These are phyloP conservation scores for Jordanella pulchra DNA, from an alignment of 2,797 vertebrate species.

Conservation along the genomic window DNA sequence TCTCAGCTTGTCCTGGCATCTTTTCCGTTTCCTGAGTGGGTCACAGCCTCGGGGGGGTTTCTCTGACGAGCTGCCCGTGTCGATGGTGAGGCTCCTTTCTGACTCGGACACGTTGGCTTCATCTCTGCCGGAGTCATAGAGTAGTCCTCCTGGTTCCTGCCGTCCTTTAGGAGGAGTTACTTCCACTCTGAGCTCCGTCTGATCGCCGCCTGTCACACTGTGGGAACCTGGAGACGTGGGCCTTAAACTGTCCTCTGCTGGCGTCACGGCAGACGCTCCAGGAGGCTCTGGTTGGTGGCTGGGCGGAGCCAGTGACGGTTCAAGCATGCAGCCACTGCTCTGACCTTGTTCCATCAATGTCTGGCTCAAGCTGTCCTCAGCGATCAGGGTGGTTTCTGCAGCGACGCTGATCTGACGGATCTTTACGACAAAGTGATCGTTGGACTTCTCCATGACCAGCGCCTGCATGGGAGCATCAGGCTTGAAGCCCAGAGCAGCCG, in stretches of 20 bases:
- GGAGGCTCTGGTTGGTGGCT: constrained; percentile 2
- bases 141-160: not conserved
- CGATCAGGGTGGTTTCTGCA: constrained; percentile 19
- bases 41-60: constrained; percentile 40
- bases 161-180: constrained; percentile 10
- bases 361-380: constrained; percentile 40
- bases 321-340: no score
- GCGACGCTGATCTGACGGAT: constrained; percentile 82
- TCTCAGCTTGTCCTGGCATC: constrained; percentile 60
- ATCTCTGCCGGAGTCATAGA: constrained; percentile 12
- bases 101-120: constrained; percentile 21
- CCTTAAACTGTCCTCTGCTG: constrained; percentile 1
- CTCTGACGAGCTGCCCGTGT: constrained; percentile 29
- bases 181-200: not conserved
- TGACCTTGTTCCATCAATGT: constrained; percentile 43
- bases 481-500: constrained; percentile 80
- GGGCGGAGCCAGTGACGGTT: not conserved
- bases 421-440: constrained; percentile 95
- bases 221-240: constrained; percentile 41
- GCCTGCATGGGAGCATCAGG: constrained; percentile 93
- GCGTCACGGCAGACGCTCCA: not conserved
- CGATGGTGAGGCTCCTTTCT: constrained; percentile 22
- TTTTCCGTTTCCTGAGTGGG: constrained; percentile 82
- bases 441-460: constrained; percentile 95
- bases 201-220: constrained; percentile 40